A percentile compares a stretch with the other conserved stretches of the same genome.
Evolutionary conservation across 2,888 invertebrate genomes (phyloP).

Genomic region (Loripinus fragilis): DNA sequence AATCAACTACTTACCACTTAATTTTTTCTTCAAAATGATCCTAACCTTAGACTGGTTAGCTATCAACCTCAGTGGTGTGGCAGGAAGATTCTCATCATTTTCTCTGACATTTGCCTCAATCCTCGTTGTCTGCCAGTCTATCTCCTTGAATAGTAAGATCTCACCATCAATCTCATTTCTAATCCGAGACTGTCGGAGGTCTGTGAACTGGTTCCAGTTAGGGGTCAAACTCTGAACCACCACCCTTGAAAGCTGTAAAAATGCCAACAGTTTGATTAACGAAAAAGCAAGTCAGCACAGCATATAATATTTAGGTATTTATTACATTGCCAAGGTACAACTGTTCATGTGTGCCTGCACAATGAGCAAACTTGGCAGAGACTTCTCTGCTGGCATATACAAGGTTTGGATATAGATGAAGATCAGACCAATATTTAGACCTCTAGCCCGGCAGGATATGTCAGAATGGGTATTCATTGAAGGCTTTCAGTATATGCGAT

Average conservation of each 20-base stretch:
- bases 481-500: no score
- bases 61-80: constrained; percentile 94
- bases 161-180: constrained; percentile 95
- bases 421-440: no score
- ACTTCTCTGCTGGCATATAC: no score
- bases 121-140: constrained; percentile 98
- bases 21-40: constrained; percentile 96
- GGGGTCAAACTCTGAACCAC: constrained; percentile 97
- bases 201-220: constrained; percentile 91
- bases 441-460: no score
- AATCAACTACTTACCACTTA: constrained; percentile 90
- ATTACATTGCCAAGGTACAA: no score
- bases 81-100: constrained; percentile 61
- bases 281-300: no score
- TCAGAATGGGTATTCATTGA: no score
- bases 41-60: constrained; percentile 97
- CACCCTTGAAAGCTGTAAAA: constrained; percentile 95
- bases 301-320: no score
- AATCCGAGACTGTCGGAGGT: constrained; percentile 95
- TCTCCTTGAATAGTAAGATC: constrained; percentile 95
- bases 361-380: no score
- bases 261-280: no score
- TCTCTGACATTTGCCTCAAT: constrained; percentile 95
- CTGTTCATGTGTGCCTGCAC: no score
- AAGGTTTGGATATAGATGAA: no score